Base-by-base conservation (phyloP, 2,113 vertebrate genomes). In the Corythoichthys haematopterus region DNA sequence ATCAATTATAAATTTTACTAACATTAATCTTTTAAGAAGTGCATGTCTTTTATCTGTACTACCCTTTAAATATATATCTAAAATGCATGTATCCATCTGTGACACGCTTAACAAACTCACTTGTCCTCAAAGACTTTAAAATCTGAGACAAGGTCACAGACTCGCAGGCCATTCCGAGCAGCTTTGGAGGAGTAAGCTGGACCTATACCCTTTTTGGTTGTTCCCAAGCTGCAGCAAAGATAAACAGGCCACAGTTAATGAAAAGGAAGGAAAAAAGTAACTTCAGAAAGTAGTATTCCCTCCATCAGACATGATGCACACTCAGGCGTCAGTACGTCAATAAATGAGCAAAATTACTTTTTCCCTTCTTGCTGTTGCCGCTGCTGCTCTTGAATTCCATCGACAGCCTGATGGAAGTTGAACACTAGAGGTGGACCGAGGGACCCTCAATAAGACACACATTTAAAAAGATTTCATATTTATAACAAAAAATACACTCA, bases 111-210 rank as follows among this genome's bases (percentile, higher is more conserved):
- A 35, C 5, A 5, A 47, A 68, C 93, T 91, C 58, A 94, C 93
- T 92, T 93, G 65, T 91, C 90, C 52, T 91, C 83, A 78, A 94
- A 93, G 65, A 90, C 83, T 6, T 89, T 82, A 63, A 94, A 92
- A 71, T 94, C 91, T 0, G 91, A 86, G 28, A 94, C 82, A 2
- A 93, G 88, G 75, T 93, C 93, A 60, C 93, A 94, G 72, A 94
- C 83, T 16, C 93, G 72, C 61, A 94, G 83, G 3, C 93, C 92
- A 2, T 92, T 94, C 1, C 91, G 91, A 38, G 92, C 92, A 0
- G 93, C 93, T 82, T 94, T 94, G 36, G 92, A 92, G n/a, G 93
- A 91, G 75, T 94, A 94, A 11, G 92, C 93, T 0, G 93, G 93
- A 0, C 93, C 93, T 3, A 94, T 94, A 0, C 93, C 93, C 68